Conservation (phyloP, 1,140 invertebrate genomes). For the Eufriesea mexicana region DNA sequence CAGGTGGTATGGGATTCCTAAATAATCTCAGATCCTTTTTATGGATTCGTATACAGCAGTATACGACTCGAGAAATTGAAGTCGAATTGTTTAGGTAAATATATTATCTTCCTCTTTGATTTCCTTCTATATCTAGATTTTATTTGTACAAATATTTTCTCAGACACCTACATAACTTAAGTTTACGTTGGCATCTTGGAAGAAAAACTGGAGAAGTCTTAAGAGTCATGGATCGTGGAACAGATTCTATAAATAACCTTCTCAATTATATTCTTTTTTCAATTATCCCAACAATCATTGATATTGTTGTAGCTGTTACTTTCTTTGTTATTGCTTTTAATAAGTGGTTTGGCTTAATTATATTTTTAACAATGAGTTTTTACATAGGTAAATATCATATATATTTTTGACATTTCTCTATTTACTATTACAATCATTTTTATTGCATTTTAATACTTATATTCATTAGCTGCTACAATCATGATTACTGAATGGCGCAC, state of each 20-base stretch:
- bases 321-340: constrained; percentile 95
- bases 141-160: constrained; percentile 56
- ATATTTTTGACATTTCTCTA: constrained; percentile 5
- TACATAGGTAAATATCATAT: constrained; percentile 92
- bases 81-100: constrained; percentile 83
- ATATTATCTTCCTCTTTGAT: constrained; percentile 2
- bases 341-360: constrained; percentile 96
- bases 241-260: constrained; percentile 96
- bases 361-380: constrained; percentile 94
- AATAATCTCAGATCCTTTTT: constrained; percentile 95
- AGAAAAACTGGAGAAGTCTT: constrained; percentile 98
- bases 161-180: constrained; percentile 92
- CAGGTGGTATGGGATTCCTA: constrained; percentile 94
- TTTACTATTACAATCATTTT: not conserved
- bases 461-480: constrained; percentile 89
- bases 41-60: constrained; percentile 98
- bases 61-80: constrained; percentile 95
- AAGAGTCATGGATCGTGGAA: constrained; percentile 96
- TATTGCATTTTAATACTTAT: constrained; percentile 22
- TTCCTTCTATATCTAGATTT: constrained; percentile 15
- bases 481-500: constrained; percentile 97
- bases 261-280: constrained; percentile 94
- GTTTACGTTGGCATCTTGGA: constrained; percentile 94
- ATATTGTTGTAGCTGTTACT: constrained; percentile 95
- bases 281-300: constrained; percentile 95